Evolutionary conservation across 2,797 vertebrate species (phyloP).

Genomic region (Eulemur coronatus): DNA sequence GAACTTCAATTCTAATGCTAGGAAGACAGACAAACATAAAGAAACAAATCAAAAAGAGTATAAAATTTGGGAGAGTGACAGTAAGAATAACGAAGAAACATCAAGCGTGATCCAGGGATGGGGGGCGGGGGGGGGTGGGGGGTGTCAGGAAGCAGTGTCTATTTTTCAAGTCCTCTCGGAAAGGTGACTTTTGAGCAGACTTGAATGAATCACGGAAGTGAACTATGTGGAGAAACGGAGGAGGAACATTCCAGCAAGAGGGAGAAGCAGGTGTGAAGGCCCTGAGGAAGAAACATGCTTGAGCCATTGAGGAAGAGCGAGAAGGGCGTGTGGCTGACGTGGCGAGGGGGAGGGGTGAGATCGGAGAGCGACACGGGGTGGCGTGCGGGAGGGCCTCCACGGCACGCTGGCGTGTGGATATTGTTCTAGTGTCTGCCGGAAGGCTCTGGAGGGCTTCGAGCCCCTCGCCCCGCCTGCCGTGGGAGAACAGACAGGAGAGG

Average conservation of each 20-base stretch:
- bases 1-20: neutral
- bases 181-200: neutral
- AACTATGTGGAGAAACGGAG: neutral
- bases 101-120: neutral
- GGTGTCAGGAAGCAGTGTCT: neutral
- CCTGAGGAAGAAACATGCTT: neutral
- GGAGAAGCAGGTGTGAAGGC: neutral
- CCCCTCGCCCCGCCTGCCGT: neutral
- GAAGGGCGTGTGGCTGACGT: neutral
- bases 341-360: neutral
- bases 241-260: neutral
- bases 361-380: rapidly evolving
- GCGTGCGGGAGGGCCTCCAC: rapidly evolving
- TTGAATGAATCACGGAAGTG: neutral
- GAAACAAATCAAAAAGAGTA: neutral
- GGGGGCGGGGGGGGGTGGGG: no score
- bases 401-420: neutral
- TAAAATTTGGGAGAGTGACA: neutral
- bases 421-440: neutral
- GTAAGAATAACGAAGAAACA: neutral
- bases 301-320: neutral
- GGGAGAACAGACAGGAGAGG: neutral
- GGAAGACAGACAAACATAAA: neutral
- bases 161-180: neutral
- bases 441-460: neutral